These are phyloP conservation scores for Rallus limicola DNA, from an alignment of 2,113 vertebrate species.

Conservation along the genomic window DNA sequence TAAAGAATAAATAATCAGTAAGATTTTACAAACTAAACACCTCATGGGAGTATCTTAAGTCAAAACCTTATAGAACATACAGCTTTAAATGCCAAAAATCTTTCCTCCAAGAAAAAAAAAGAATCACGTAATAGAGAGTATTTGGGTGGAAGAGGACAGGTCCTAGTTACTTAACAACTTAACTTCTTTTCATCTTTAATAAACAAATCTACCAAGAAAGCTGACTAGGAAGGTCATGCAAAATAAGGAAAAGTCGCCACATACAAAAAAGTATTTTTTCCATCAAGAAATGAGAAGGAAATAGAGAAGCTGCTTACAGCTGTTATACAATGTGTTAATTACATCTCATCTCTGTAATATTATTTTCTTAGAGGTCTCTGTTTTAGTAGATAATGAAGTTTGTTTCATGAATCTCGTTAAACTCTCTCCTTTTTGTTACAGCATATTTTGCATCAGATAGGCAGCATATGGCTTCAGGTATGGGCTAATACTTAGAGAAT, in stretches of 20 bases:
- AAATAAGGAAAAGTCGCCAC: not conserved
- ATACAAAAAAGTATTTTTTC: not conserved
- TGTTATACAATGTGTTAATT: not conserved
- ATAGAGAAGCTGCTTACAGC: not conserved
- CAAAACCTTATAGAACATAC: not conserved
- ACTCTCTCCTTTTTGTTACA: not conserved
- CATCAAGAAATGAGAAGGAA: not conserved
- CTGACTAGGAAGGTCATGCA: not conserved
- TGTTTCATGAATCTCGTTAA: not conserved
- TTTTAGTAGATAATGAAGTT: not conserved
- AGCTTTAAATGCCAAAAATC: not conserved
- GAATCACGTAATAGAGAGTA: not conserved
- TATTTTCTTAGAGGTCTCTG: not conserved
- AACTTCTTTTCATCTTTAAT: not conserved
- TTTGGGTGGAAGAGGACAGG: not conserved
- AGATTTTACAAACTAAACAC: not conserved
- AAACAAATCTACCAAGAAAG: not conserved
- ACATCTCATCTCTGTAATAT: not conserved
- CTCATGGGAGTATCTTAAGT: not conserved
- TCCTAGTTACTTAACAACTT: not conserved
- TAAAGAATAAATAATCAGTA: not conserved
- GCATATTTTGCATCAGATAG: not conserved
- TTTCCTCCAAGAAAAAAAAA: not conserved
- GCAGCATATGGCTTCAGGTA: not conserved
- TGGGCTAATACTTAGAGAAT: not conserved